Percentiles rank a stretch among this genome's conserved stretches.
Evolutionary conservation across 2,888 invertebrate genomes (phyloP).

Genomic region (Lepidonotus clava): DNA sequence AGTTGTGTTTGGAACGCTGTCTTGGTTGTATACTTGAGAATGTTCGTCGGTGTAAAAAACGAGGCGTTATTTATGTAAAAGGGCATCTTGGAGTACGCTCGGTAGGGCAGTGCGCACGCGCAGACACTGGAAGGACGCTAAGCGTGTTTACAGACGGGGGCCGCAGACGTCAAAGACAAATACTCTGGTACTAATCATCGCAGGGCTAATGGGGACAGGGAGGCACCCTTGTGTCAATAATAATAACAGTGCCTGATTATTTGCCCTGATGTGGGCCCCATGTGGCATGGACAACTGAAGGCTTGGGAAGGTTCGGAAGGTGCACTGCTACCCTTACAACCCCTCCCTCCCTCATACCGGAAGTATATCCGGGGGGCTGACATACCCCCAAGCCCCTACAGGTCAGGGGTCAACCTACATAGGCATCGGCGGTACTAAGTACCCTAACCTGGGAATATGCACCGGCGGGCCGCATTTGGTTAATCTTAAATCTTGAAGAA

Average conservation of each 20-base stretch:
- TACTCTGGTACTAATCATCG: conserved; percentile 28
- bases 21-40: too few relatives aligned
- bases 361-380: background rate
- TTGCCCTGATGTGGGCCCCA: too few relatives aligned
- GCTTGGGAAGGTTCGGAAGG: background rate
- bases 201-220: background rate
- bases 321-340: background rate
- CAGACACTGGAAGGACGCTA: too few relatives aligned
- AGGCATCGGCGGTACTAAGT: background rate
- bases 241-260: background rate
- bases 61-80: too few relatives aligned
- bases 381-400: background rate
- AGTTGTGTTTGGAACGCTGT: too few relatives aligned
- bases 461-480: too few relatives aligned
- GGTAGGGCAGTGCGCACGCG: too few relatives aligned
- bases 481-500: too few relatives aligned
- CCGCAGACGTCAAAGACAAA: conserved; percentile 1
- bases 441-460: too few relatives aligned
- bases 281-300: background rate
- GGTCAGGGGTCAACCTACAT: background rate
- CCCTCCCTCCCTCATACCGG: background rate
- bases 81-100: too few relatives aligned
- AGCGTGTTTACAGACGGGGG: too few relatives aligned
- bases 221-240: conserved; percentile 3
- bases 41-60: too few relatives aligned